A percentile compares a stretch with the other conserved stretches of the same genome.
Conservation (phyloP, 2,888 invertebrate genomes). For the Gymnocheta viridis region DNA sequence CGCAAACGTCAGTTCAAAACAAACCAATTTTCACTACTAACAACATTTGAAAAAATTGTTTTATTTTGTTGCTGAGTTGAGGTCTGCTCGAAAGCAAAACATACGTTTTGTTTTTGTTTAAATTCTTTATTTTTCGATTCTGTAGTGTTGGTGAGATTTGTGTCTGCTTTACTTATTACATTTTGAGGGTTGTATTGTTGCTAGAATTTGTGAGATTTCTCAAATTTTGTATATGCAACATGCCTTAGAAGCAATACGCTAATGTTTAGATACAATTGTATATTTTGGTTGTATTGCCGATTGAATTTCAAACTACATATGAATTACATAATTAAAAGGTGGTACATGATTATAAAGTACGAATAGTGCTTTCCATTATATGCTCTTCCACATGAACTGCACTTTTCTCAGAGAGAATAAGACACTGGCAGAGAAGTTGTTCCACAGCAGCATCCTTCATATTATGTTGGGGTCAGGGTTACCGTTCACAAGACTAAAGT, state of each 20-base stretch:
- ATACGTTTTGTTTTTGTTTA: constrained; percentile 14
- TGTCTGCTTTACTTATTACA: background rate
- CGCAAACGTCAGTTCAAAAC: constrained; percentile 34
- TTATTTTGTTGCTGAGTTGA: constrained; percentile 47
- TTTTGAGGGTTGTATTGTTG: constrained; percentile 30
- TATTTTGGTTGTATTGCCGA: background rate
- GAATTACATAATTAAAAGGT: no score
- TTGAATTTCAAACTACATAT: no score
- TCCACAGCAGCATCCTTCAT: no score
- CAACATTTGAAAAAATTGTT: constrained; percentile 47
- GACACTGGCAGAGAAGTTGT: no score
- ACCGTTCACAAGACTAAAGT: no score
- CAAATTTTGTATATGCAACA: background rate
- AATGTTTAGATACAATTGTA: background rate
- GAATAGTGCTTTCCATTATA: no score
- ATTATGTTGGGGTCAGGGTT: no score
- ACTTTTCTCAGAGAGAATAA: no score
- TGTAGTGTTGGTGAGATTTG: constrained; percentile 32
- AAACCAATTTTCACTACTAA: constrained; percentile 61
- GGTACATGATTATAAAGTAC: no score
- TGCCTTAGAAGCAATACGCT: background rate
- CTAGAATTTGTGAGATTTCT: constrained; percentile 36
- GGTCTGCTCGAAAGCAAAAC: background rate
- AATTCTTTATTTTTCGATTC: constrained; percentile 4
- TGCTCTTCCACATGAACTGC: no score